These are phyloP conservation scores for Todiramphus chloris DNA, from an alignment of 2,113 vertebrate species.

Conservation along the genomic window DNA sequence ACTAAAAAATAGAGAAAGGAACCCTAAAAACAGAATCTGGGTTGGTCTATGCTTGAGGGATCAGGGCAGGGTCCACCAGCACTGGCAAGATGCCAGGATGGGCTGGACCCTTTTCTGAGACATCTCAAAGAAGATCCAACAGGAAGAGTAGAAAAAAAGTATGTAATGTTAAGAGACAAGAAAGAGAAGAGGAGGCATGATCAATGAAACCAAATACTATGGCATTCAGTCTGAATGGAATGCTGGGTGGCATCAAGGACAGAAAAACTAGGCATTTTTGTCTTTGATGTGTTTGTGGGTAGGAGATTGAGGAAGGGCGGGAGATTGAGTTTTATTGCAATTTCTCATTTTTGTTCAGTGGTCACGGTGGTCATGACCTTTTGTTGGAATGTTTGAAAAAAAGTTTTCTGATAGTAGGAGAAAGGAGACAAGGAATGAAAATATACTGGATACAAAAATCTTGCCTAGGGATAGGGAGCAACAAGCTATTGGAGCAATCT, in stretches of 20 bases:
- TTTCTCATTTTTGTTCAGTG: not conserved
- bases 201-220: not conserved
- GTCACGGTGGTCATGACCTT: not conserved
- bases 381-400: not conserved
- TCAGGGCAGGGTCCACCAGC: not conserved
- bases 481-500: not conserved
- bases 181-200: not conserved
- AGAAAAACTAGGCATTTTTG: not conserved
- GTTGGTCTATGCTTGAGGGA: not conserved
- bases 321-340: not conserved
- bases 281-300: not conserved
- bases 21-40: not conserved
- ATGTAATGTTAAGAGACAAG: not conserved
- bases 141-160: not conserved
- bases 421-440: not conserved
- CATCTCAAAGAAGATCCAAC: not conserved
- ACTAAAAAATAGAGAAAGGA: not conserved
- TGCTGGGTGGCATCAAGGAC: not conserved
- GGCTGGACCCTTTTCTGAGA: not conserved
- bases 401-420: not conserved
- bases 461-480: not conserved
- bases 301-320: not conserved
- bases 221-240: not conserved
- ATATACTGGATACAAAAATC: not conserved
- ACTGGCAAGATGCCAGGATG: not conserved